Percentiles rank a stretch among this genome's conserved stretches.
phyloP scores from a whole-genome alignment of 2,888 invertebrate genomes.

The Incurvaria masculella region DNA sequence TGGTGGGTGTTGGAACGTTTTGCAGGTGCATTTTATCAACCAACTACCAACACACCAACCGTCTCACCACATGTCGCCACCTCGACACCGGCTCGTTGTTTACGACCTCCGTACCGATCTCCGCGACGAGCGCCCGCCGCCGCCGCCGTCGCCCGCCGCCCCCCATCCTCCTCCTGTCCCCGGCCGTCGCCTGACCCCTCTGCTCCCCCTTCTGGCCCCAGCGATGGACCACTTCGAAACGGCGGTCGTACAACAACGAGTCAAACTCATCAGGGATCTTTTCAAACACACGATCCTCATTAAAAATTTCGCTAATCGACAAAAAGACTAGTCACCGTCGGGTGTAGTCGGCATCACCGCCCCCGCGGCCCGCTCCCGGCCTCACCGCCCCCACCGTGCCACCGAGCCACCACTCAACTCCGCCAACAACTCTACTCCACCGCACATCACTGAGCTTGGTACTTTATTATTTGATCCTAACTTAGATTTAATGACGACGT shows the following conservation, averaged over 20 bases:
- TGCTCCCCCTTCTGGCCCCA: no score
- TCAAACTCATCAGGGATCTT: not conserved
- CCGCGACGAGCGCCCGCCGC: constrained; percentile 44
- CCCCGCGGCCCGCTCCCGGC: not conserved
- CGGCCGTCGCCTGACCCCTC: constrained; percentile 18
- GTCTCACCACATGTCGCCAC: constrained; percentile 55
- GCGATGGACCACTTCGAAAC: not conserved
- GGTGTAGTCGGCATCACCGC: not conserved
- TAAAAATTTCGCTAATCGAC: not conserved
- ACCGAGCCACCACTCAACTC: not conserved
- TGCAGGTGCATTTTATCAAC: constrained; percentile 58
- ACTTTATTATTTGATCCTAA: not conserved
- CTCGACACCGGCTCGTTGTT: constrained; percentile 51
- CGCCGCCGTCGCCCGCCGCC: constrained; percentile 34
- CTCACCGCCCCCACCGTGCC: not conserved
- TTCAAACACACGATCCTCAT: not conserved
- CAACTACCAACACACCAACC: constrained; percentile 56
- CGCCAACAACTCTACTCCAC: not conserved
- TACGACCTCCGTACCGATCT: constrained; percentile 35
- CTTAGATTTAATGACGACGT: not conserved
- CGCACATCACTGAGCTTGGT: not conserved
- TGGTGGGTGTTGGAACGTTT: constrained; percentile 59
- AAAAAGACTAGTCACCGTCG: not conserved
- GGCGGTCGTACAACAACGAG: not conserved
- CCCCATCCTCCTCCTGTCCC: constrained; percentile 4